Conservation (phyloP, 92 coral and sea anemone genomes). For the Phymanthus crucifer region DNA sequence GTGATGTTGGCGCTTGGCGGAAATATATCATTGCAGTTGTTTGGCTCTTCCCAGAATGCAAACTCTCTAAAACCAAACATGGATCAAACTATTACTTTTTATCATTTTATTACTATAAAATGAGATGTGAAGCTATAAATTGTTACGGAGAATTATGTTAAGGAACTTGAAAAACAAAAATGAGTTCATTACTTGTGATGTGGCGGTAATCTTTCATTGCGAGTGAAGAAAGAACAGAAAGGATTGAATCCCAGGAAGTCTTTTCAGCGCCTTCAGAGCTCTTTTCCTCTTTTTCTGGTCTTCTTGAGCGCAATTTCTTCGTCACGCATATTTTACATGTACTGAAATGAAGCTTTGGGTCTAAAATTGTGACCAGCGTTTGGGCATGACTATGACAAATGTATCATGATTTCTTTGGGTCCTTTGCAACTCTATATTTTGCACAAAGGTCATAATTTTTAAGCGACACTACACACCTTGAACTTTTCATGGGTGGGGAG, state of each 20-base stretch:
- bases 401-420: neutral
- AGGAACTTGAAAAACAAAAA: neutral
- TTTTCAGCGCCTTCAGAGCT: neutral
- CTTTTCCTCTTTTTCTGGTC: neutral
- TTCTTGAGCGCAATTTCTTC: neutral
- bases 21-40: neutral
- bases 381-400: neutral
- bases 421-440: neutral
- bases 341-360: neutral
- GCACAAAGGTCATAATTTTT: slow-evolving; percentile 14
- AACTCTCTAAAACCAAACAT: too few relatives aligned
- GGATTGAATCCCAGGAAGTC: neutral
- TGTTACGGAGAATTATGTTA: neutral
- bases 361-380: neutral
- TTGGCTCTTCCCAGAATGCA: neutral
- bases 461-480: slow-evolving; percentile 8
- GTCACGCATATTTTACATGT: neutral
- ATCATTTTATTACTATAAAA: neutral
- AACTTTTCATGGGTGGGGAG: slow-evolving; percentile 18
- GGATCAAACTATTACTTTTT: too few relatives aligned
- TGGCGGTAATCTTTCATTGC: neutral
- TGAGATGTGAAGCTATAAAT: neutral
- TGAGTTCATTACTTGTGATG: neutral
- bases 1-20: neutral
- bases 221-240: too few relatives aligned